Conservation (phyloP, 2,113 vertebrate genomes). For the Aptenodytes forsteri region DNA sequence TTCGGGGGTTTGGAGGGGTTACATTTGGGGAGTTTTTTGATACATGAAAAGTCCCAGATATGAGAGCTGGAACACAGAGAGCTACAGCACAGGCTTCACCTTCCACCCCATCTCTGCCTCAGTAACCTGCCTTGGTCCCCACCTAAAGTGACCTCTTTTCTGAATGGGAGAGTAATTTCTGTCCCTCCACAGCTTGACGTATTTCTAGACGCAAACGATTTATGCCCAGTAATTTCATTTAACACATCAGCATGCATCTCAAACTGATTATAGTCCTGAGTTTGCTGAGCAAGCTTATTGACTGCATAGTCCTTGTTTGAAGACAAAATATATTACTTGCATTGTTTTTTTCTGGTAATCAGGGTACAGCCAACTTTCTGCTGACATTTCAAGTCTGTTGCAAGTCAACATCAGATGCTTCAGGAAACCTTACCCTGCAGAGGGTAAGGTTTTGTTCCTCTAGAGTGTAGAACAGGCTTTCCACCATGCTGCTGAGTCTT, state of each 20-base stretch:
- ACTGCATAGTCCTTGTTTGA: neutral
- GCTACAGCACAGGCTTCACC: neutral
- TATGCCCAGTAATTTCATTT: neutral
- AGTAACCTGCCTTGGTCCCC: neutral
- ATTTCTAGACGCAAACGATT: neutral
- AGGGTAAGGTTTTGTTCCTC: neutral
- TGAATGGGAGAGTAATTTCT: neutral
- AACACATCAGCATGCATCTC: neutral
- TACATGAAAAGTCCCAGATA: neutral
- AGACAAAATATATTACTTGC: neutral
- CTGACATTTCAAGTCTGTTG: neutral
- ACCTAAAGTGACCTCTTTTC: neutral
- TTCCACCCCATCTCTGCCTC: neutral
- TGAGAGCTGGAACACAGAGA: neutral
- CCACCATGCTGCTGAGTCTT: neutral
- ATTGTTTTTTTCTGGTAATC: neutral
- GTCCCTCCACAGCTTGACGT: neutral
- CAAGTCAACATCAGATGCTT: neutral
- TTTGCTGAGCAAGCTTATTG: neutral
- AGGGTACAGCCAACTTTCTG: neutral
- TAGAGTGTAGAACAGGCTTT: neutral
- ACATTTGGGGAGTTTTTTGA: neutral
- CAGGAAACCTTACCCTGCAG: neutral
- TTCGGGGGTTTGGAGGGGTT: neutral
- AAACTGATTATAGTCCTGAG: neutral